Conservation (phyloP, 2,888 invertebrate species). For the Abrostola tripartita region DNA sequence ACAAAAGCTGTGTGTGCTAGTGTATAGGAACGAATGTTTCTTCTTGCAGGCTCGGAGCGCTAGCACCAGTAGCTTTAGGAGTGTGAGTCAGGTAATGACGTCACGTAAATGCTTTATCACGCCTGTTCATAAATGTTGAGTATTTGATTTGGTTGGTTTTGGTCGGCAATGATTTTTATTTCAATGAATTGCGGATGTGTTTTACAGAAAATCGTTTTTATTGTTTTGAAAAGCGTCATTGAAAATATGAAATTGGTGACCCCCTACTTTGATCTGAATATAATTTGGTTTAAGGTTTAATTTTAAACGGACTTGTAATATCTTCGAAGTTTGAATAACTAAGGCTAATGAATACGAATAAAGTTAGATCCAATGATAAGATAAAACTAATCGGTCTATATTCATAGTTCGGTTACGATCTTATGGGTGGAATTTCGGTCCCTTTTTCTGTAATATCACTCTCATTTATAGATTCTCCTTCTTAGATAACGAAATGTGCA, state of each 20-base stretch:
- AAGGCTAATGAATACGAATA: too few relatives aligned
- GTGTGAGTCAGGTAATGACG: constrained; percentile 93
- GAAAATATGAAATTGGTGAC: too few relatives aligned
- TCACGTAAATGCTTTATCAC: constrained; percentile 72
- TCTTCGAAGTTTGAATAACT: too few relatives aligned
- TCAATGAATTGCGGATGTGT: not conserved
- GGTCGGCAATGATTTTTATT: constrained; percentile 74
- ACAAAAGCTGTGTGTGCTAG: constrained; percentile 82
- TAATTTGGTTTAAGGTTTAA: too few relatives aligned
- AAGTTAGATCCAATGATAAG: too few relatives aligned
- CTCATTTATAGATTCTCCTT: constrained; percentile 13
- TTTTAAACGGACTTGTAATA: too few relatives aligned
- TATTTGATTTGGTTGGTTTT: constrained; percentile 72
- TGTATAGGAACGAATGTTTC: constrained; percentile 87
- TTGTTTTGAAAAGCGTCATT: not conserved
- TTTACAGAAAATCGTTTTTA: not conserved
- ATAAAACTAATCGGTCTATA: not conserved
- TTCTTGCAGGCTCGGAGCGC: constrained; percentile 95
- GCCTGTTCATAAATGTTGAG: constrained; percentile 73
- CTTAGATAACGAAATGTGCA: not conserved
- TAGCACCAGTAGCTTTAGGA: constrained; percentile 97
- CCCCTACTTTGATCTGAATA: too few relatives aligned
- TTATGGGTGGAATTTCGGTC: not conserved
- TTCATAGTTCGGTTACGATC: not conserved
- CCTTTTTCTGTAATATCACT: constrained; percentile 2